Base-by-base conservation (phyloP, 2,797 vertebrate species). In the Catamblyrhynchus diadema region DNA sequence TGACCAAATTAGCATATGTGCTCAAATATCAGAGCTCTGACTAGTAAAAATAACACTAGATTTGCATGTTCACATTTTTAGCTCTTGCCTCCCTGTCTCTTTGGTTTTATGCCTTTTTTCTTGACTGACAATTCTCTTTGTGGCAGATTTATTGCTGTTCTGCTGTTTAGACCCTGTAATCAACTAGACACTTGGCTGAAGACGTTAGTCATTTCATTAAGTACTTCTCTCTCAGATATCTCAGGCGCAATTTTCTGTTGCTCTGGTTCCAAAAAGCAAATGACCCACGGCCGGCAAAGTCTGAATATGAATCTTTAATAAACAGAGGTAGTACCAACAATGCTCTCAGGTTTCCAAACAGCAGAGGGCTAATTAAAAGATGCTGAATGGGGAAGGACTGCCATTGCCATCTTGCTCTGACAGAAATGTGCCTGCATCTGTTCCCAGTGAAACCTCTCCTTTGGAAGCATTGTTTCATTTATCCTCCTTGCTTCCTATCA, bases 31-130 rank as follows among this genome's bases (percentile, higher is more conserved):
- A 84, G 93, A 93, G 87, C 71, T 88, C 85, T 80, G 88, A 67
- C 94, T 96, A 86, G 93, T 86, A 94, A 96, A 96, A 97, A 96
- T 96, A 94, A 96, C 92, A 88, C 80, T 25, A 30, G 65, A 95
- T 97, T 96, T 96, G 93, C 95, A 97, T 96, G 95, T 93, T 72
- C 89, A 88, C 94, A 90, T 95, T 96, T 96, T 93, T 95, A 93
- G 85, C 90, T 93, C 85, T 89, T 24, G 20, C 89, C 80, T 93
- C 80, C 79, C 42, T 93, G 78, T 92, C 93, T 95, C 61, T 93
- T 95, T 95, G 66, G 83, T 93, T 95, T 85, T 93, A 70, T 96
- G 91, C 87, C 67, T 88, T 88, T 93, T 93, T 91, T 81, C 81
- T 80, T 88, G 82, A 57, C 54, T 88, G 78, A 96, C 93, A 93